Evolutionary conservation across 2,888 invertebrate species (phyloP), one percentile per base, ranked within the genome.

Genomic region (Coenonympha arcania): DNA sequence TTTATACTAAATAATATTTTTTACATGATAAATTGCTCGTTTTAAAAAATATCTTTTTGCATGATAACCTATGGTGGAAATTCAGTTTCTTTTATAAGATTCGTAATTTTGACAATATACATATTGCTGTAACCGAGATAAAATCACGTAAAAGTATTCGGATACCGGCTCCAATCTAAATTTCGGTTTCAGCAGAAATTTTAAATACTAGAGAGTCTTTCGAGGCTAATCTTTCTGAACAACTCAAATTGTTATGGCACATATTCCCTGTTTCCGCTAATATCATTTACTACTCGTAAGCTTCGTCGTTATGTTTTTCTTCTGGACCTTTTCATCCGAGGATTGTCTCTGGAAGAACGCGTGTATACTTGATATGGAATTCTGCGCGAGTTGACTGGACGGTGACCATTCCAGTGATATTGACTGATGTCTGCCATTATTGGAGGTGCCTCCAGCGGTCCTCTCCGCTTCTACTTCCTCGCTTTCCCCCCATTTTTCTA

Each of bases 311-410:
- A 68, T 57, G 73, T 79, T 83, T 64, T 82, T 84, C 57, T 79
- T 73, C 57, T 81, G 79, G 31, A 71, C 65, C 55, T 86, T 85
- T 54, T 85, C 86, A 36, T 84, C 82, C 15, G 87, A 82, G 26
- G 89, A 87, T 70, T 90, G 89, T 55, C 89, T 79, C 77, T 92
- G 91, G 73, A 93, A 94, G 81, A 93, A 94, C 48, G 91, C 92
- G 60, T 94, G 93, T 36, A 94, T 87, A 48, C 94, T 93, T 61
- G 92, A 93, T 87, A 94, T 93, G 6, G 94, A 92, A 62, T 89
- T 90, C 66, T 93, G 91, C 28, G 92, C 93, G 43, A 94, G 80
- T 54, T 90, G 90, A 60, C 93, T 92, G 16, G 90, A 89, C 6
- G 92, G 89, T 19, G 91, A 90, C 90, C 91, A 93, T 64, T 93